Evolutionary conservation across 2,888 invertebrate genomes (phyloP).

Genomic region (Rhagophthalmus giganteus): DNA sequence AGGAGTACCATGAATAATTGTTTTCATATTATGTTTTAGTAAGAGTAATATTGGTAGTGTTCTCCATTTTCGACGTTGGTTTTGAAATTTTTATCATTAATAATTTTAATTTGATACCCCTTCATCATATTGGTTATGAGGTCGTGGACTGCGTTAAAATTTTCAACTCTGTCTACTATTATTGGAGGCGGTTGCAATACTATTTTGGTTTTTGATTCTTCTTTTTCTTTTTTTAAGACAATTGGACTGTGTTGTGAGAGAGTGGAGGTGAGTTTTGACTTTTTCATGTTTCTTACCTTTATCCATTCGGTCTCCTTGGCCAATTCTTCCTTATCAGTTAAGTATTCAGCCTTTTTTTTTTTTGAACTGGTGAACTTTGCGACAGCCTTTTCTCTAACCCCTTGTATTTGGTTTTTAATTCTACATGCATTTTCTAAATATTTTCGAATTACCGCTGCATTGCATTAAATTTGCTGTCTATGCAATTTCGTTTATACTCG

Average conservation of each 20-base stretch:
- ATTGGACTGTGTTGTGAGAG: conserved; percentile 9
- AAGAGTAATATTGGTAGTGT: no score
- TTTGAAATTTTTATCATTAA: conserved; percentile 14
- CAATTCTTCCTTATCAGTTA: conserved; percentile 10
- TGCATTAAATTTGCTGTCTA: conserved; percentile 9
- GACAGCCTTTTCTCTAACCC: conserved; percentile 9
- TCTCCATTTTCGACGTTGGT: conserved; percentile 9
- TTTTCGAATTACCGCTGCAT: conserved; percentile 13
- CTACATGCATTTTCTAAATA: conserved; percentile 4
- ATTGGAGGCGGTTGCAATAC: conserved; percentile 14
- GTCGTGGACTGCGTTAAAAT: conserved; percentile 11
- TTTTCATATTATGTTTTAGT: conserved; percentile 5
- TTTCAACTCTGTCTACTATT: conserved; percentile 9
- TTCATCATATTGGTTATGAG: conserved; percentile 8
- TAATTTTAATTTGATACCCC: conserved; percentile 14
- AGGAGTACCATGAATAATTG: conserved; percentile 14
- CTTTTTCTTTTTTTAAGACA: conserved; percentile 9
- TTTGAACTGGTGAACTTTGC: conserved; percentile 8
- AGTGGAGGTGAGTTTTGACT: conserved; percentile 17
- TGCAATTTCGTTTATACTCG: conserved; percentile 7
- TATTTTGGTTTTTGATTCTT: conserved; percentile 8
- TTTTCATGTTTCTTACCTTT: conserved; percentile 14
- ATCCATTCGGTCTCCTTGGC: conserved; percentile 14
- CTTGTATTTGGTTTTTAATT: conserved; percentile 9
- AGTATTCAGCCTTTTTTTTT: conserved; percentile 7